Base-by-base conservation (phyloP, 2,113 vertebrate species). In the Cyanoderma ruficeps region DNA sequence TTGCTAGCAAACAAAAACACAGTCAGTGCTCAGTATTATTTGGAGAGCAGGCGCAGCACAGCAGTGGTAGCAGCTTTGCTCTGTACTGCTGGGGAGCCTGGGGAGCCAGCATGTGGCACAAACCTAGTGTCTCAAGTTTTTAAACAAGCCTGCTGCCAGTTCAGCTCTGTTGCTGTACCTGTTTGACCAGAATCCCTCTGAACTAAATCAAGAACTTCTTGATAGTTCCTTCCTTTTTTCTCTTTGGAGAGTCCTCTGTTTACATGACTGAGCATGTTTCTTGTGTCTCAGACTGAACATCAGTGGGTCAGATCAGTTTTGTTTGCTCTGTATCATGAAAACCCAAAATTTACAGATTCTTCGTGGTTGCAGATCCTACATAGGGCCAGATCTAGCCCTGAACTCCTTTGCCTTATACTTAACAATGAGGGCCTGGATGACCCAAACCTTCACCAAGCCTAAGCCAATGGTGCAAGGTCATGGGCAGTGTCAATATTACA, bases 141-240 rank as follows among this genome's bases (percentile, higher is more conserved):
- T 46, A 93, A 96, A 94, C 49, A 84, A 59, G 35, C 23, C 15
- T 42, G 65, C 47, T 81, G 57, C 2, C 1, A 14, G 47, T 83
- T 84, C 60, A 93, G 61, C 30, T 91, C 91, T 2, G 6, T 70
- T 64, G 83, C 83, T 2, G 0, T 79, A 84, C 90, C 82, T 81
- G 95, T 92, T 90, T 64, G 59, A 90, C 88, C 28, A 84, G 95
- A 68, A 67, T 78, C 30, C 14, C 16, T 57, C 70, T 83, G 79
- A 78, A 64, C 24, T 57, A 82, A 94, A 37, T 15, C n/a, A 81
- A 76, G 47, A 80, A 35, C 20, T 89, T 79, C 50, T 63, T 61
- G 42, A 68, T 11, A 82, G 41, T 27, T 75, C 49, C 64, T 41
- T 11, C 8, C 9, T 33, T 55, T 65, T 39, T 75, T 42, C 19